phyloP scores from a whole-genome alignment of 2,888 invertebrate genomes.

The Theristus sp. region DNA sequence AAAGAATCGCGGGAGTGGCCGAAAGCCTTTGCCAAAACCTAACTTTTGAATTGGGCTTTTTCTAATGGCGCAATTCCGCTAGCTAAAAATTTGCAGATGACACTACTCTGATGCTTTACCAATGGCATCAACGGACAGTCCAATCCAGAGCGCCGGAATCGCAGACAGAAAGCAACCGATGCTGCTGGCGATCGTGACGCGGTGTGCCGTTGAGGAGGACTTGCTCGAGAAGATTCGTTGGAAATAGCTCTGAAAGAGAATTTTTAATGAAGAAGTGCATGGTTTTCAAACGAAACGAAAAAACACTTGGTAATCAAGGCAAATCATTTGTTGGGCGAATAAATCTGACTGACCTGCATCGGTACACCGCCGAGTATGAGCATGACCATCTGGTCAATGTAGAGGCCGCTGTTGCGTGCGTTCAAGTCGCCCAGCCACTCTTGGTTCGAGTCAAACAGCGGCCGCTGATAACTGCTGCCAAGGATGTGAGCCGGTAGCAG shows the following conservation, averaged over 20 bases:
- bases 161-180: constrained; percentile 21
- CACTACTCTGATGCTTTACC: no score
- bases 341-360: background rate
- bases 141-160: constrained; percentile 26
- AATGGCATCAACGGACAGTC: constrained; percentile 20
- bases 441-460: background rate
- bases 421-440: constrained; percentile 1
- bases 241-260: constrained; percentile 22
- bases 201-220: constrained; percentile 17
- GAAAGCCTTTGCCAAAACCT: no score
- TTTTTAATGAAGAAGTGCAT: no score
- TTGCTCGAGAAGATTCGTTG: constrained; percentile 27
- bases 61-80: no score
- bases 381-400: constrained; percentile 1
- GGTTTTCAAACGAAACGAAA: no score
- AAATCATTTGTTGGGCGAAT: no score
- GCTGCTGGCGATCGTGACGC: constrained; percentile 21
- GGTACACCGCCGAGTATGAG: constrained; percentile 2
- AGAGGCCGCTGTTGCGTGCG: background rate
- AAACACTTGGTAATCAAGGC: no score
- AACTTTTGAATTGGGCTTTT: no score
- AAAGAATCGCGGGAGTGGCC: no score
- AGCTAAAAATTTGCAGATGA: no score
- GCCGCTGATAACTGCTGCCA: background rate
- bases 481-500: background rate